Evolutionary conservation across 2,888 invertebrate genomes (phyloP).

Genomic region (Mallateleia sp.): DNA sequence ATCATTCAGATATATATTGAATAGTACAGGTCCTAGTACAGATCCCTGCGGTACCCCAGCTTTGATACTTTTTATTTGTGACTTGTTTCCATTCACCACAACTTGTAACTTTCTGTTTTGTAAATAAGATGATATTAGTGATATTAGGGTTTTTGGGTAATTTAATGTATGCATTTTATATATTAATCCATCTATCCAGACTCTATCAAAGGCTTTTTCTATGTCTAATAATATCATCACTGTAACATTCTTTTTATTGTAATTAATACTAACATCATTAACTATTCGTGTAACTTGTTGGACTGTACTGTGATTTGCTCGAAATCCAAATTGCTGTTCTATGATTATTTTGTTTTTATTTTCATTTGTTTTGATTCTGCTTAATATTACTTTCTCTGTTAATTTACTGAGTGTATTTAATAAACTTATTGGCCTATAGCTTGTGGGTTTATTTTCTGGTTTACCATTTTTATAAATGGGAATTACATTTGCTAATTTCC

Average conservation of each 20-base stretch:
- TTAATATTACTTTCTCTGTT: slow-evolving; percentile 62
- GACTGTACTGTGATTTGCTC: slow-evolving; percentile 82
- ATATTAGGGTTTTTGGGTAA: no score
- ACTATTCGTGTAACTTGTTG: slow-evolving; percentile 82
- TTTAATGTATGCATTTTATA: no score
- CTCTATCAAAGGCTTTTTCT: slow-evolving; percentile 79
- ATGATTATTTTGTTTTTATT: slow-evolving; percentile 67
- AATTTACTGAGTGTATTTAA: slow-evolving; percentile 67
- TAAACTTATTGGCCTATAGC: slow-evolving; percentile 77
- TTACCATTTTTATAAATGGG: slow-evolving; percentile 53
- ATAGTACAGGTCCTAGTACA: slow-evolving; percentile 78
- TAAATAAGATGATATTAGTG: no score
- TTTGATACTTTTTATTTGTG: no score
- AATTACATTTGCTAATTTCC: slow-evolving; percentile 34
- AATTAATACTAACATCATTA: slow-evolving; percentile 79
- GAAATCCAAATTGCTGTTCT: slow-evolving; percentile 84
- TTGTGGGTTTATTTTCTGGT: slow-evolving; percentile 41
- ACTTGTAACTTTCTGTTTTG: no score
- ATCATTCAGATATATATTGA: slow-evolving; percentile 79
- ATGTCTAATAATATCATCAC: slow-evolving; percentile 81
- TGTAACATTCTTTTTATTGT: slow-evolving; percentile 81
- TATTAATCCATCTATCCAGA: no score
- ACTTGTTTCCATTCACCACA: no score
- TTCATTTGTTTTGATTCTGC: slow-evolving; percentile 64
- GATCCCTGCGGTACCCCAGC: slow-evolving; percentile 70